These are phyloP conservation scores for Saturnia pavonia DNA, from an alignment of 2,888 invertebrate species.

Conservation along the genomic window DNA sequence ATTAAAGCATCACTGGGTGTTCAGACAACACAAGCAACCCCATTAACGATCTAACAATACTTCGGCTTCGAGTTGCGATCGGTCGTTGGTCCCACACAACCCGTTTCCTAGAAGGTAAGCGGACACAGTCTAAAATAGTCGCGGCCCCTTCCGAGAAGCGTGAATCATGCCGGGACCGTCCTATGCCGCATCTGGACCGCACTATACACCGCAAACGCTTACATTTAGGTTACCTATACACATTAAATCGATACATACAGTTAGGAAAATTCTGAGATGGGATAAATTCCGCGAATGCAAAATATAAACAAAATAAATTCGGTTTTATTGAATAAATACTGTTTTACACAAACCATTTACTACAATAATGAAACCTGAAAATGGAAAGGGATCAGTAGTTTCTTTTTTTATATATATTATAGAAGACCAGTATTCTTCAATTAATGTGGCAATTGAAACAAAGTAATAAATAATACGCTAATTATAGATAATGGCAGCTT, in stretches of 20 bases:
- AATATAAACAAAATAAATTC: constrained; percentile 12
- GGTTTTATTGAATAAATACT: constrained; percentile 5
- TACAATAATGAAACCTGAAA: not conserved
- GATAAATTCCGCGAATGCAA: constrained; percentile 1
- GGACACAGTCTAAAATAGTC: constrained; percentile 80
- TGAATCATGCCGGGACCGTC: constrained; percentile 74
- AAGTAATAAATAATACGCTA: not conserved
- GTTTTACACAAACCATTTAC: not conserved
- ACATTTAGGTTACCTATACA: constrained; percentile 27
- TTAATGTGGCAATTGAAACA: not conserved
- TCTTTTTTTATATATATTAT: not conserved
- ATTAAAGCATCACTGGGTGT: constrained; percentile 10
- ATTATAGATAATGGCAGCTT: too few relatives aligned
- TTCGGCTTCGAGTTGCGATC: constrained; percentile 65
- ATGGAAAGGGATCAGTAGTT: not conserved
- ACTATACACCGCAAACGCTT: constrained; percentile 42
- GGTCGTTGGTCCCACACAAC: constrained; percentile 77
- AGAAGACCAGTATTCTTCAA: not conserved
- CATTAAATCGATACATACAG: constrained; percentile 12
- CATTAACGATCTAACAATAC: constrained; percentile 78
- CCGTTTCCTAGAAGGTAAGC: constrained; percentile 80
- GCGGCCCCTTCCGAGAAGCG: constrained; percentile 74
- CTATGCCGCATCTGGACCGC: constrained; percentile 72
- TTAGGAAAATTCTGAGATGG: constrained; percentile 10
- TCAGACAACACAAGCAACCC: constrained; percentile 57